Conservation (phyloP, 2,888 invertebrate species). For the Dexiosoma caninum region DNA sequence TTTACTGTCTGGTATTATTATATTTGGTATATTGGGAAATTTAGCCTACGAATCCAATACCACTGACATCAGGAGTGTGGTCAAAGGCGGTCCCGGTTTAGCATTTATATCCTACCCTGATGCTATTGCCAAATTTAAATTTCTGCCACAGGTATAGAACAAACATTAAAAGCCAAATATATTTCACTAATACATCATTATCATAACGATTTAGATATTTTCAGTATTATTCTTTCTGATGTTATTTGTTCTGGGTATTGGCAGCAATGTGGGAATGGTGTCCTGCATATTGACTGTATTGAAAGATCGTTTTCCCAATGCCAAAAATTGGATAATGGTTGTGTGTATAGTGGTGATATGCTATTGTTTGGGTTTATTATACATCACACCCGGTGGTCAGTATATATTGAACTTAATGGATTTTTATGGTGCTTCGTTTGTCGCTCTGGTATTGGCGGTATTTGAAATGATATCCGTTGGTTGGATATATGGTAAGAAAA, state of each 20-base stretch:
- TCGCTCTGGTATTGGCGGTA: conserved; percentile 83
- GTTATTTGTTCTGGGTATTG: conserved; percentile 80
- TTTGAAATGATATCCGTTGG: conserved; percentile 84
- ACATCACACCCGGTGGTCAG: conserved; percentile 85
- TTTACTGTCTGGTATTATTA: conserved; percentile 87
- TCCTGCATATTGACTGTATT: conserved; percentile 78
- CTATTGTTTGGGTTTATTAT: conserved; percentile 81
- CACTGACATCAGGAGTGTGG: conserved; percentile 82
- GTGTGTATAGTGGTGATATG: conserved; percentile 78
- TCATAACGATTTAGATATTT: conserved; percentile 78
- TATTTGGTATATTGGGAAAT: conserved; percentile 90
- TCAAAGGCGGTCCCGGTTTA: conserved; percentile 86
- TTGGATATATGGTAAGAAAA: conserved; percentile 84
- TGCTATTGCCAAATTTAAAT: conserved; percentile 79
- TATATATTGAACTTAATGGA: conserved; percentile 85
- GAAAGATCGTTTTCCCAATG: conserved; percentile 77
- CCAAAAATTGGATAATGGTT: conserved; percentile 80
- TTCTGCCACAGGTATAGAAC: conserved; percentile 78
- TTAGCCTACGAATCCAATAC: conserved; percentile 83
- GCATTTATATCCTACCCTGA: conserved; percentile 87
- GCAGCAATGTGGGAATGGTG: conserved; percentile 79
- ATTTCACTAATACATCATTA: no score
- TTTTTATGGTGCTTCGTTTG: conserved; percentile 85
- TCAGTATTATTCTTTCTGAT: conserved; percentile 80
- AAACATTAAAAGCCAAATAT: no score